Conservation (phyloP, 1,140 invertebrate species). For the Drosophila repletoides region DNA sequence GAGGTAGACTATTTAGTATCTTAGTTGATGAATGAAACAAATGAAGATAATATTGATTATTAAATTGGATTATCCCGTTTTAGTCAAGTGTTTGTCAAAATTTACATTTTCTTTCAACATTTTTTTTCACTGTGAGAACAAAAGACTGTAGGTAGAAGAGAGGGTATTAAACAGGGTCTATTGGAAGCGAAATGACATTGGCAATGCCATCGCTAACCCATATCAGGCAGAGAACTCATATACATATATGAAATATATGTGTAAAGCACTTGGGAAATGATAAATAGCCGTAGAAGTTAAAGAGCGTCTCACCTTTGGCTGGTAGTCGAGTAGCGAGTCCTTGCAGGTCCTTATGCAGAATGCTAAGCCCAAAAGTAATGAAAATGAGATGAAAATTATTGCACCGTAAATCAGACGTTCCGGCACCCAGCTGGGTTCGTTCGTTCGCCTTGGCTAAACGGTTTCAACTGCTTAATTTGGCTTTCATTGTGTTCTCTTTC, state of each 20-base stretch:
- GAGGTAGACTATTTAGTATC: too few relatives aligned
- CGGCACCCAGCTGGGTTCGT: slow-evolving; percentile 58
- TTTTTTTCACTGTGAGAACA: too few relatives aligned
- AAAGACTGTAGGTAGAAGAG: not conserved
- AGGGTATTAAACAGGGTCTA: slow-evolving; percentile 20
- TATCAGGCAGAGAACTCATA: slow-evolving; percentile 35
- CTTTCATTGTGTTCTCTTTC: slow-evolving; percentile 69
- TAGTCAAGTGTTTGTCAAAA: too few relatives aligned
- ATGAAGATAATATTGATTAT: too few relatives aligned
- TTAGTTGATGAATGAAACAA: too few relatives aligned
- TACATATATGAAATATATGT: too few relatives aligned
- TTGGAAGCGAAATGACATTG: slow-evolving; percentile 30
- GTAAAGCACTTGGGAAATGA: slow-evolving; percentile 59
- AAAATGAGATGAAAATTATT: slow-evolving; percentile 81
- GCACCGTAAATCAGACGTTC: slow-evolving; percentile 72
- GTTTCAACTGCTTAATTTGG: slow-evolving; percentile 77
- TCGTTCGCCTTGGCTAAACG: slow-evolving; percentile 52
- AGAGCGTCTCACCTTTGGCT: slow-evolving; percentile 21
- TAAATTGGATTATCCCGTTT: too few relatives aligned
- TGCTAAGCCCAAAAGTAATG: slow-evolving; percentile 64
- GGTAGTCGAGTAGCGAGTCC: not conserved
- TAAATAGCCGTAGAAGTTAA: slow-evolving; percentile 66
- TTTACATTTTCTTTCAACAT: too few relatives aligned
- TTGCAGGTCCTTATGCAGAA: slow-evolving; percentile 18
- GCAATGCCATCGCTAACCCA: slow-evolving; percentile 6